A percentile compares a stretch with the other conserved stretches of the same genome.
These are phyloP conservation scores for Actenoides hombroni DNA, from an alignment of 2,113 vertebrate genomes.

Conservation along the genomic window DNA sequence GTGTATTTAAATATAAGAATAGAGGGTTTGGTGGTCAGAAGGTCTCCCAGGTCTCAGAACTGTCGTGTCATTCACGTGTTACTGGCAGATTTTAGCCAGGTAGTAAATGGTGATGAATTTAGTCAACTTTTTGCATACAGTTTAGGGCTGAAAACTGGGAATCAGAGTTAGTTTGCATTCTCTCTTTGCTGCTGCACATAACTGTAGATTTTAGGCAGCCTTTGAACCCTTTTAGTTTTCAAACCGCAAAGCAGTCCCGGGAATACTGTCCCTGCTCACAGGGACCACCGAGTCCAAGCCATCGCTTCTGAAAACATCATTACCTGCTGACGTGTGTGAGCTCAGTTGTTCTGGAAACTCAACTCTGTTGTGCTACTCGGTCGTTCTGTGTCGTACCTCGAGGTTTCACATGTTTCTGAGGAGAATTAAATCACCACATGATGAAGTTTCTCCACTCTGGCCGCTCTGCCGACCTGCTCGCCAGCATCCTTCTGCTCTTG, in stretches of 20 bases:
- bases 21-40: background rate
- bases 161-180: background rate
- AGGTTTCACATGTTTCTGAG: background rate
- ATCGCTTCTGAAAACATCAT: accelerated
- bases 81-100: background rate
- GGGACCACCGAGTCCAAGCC: background rate
- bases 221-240: background rate
- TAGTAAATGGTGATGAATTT: background rate
- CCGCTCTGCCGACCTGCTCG: background rate
- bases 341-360: background rate
- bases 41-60: background rate
- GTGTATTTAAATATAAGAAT: background rate
- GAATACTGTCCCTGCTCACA: accelerated
- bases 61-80: background rate
- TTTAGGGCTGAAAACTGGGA: background rate
- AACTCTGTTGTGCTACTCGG: background rate
- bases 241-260: background rate
- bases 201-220: background rate
- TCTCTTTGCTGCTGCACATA: background rate
- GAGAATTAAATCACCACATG: background rate
- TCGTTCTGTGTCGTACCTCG: accelerated
- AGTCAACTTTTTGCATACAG: accelerated
- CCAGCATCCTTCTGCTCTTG: background rate
- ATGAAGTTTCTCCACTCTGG: accelerated
- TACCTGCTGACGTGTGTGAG: background rate